A percentile compares a stretch with the other conserved stretches of the same genome.
phyloP scores from a whole-genome alignment of 2,113 vertebrate genomes.

The Callipepla squamata region DNA sequence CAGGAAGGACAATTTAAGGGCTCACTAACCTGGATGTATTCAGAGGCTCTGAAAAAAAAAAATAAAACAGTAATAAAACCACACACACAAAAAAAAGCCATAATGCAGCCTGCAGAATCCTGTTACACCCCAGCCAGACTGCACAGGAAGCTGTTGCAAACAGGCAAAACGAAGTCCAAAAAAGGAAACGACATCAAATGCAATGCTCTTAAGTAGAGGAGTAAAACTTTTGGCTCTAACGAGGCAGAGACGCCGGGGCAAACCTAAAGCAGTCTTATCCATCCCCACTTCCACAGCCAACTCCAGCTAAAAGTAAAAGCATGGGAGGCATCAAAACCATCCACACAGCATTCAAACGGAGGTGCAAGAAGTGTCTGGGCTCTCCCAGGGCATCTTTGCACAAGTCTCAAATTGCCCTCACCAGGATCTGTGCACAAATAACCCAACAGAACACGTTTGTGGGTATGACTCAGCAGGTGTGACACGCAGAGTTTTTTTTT shows the following conservation, averaged over 20 bases:
- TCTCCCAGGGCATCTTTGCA: accelerated
- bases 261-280: accelerated
- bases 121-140: accelerated
- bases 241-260: background rate
- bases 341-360: background rate
- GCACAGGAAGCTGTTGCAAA: background rate
- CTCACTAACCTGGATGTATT: accelerated
- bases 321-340: background rate
- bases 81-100: background rate
- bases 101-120: background rate
- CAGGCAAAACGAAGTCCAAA: background rate
- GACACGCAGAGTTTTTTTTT: background rate
- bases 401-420: accelerated
- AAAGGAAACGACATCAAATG: background rate
- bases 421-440: background rate
- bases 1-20: background rate
- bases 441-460: background rate
- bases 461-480: accelerated
- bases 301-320: background rate
- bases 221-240: background rate
- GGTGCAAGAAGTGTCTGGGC: background rate
- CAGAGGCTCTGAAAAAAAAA: background rate
- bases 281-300: background rate
- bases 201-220: background rate
- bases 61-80: background rate